Base-by-base conservation (phyloP, 2,113 vertebrate species). In the Gorsachius goisagi region DNA sequence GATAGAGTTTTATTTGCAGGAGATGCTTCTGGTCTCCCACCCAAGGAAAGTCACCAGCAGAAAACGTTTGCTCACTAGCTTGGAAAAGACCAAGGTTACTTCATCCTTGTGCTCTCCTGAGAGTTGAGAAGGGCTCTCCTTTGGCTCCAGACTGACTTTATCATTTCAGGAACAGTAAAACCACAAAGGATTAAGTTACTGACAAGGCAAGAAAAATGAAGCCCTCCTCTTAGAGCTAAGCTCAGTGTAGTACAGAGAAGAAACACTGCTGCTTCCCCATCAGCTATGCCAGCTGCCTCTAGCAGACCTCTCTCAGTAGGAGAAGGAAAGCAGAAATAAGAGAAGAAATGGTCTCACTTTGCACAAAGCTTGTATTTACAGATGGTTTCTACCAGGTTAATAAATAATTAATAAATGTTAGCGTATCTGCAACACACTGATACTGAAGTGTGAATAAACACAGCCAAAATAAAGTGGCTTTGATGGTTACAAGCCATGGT, bases 171-270 rank as follows among this genome's bases (percentile, higher is more conserved):
- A 89, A 88, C 88, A 66, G 67, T 84, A 96, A 94, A 96, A 86
- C 92, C 20, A 0, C 91, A 92, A 85, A 95, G 91, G 90, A 90
- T 88, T 87, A 97, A 97, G 95, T 93, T 91, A 92, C 39, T 88
- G 91, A 87, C 5, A 67, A 92, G 60, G 88, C 85, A 96, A 96
- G 93, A 95, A 97, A 96, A 95, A 95, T 93, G 41, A 94, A 92
- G 90, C 78, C 49, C 49, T 91, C 44, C 49, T 89, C 92, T 74
- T 80, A 76, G 87, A 56, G 69, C 76, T 47, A 62, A 96, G 91
- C 92, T 94, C 91, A 71, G 86, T 72, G 74, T 52, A 72, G 76
- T 27, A 50, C 9, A 91, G 47, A 92, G 44, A 58, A 18, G 81
- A 89, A 88, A 66, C 32, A 9, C 18, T 28, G 82, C 49, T 76